Conservation (phyloP, 2,888 invertebrate genomes). For the Synanthedon myopaeformis region DNA sequence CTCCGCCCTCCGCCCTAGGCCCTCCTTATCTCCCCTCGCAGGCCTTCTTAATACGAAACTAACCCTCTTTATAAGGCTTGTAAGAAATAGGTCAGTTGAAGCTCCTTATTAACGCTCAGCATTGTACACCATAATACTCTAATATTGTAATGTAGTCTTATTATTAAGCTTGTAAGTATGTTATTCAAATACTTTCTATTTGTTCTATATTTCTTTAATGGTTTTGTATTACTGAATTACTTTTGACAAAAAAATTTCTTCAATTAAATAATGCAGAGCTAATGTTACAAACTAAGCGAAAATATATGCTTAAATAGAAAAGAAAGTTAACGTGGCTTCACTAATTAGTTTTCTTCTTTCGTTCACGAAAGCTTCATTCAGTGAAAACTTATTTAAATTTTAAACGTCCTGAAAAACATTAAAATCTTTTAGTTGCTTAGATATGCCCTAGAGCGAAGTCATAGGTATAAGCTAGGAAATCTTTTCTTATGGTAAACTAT, state of each 20-base stretch:
- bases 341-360: not conserved
- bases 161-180: no score
- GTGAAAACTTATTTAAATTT: not conserved
- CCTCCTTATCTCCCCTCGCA: constrained; percentile 45
- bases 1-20: constrained; percentile 2
- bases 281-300: no score
- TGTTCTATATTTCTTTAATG: no score
- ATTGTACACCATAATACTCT: no score
- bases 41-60: constrained; percentile 52
- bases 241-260: no score
- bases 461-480: not conserved
- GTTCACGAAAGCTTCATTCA: not conserved
- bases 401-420: not conserved
- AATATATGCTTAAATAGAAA: no score
- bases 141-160: no score
- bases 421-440: constrained; percentile 1
- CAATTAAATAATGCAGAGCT: no score
- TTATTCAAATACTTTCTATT: no score
- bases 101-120: constrained; percentile 31
- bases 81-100: constrained; percentile 39
- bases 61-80: constrained; percentile 19
- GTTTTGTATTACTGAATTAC: no score
- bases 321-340: not conserved
- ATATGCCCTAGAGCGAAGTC: not conserved
- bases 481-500: constrained; percentile 7